Conservation (phyloP, 2,113 vertebrate genomes). For the Syngnathus floridae region DNA sequence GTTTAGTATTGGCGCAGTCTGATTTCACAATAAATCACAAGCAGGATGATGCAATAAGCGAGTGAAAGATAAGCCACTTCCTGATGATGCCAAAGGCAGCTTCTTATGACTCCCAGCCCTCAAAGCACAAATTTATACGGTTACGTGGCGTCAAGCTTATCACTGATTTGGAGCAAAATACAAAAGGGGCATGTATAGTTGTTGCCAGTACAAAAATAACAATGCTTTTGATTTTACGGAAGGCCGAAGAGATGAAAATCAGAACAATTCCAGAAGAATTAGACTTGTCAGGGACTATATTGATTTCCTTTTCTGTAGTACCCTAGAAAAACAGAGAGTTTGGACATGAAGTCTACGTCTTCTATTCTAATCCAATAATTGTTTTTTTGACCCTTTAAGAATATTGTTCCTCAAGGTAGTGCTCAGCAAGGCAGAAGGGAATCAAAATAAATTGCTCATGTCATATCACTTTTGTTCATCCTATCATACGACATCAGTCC, state of each 20-base stretch:
- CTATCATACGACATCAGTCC: too few species aligned
- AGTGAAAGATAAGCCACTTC: background rate
- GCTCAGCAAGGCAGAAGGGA: too few species aligned
- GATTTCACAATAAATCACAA: background rate
- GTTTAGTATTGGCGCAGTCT: background rate
- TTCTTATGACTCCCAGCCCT: background rate
- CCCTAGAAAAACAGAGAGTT: too few species aligned
- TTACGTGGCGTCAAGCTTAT: background rate
- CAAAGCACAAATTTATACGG: background rate
- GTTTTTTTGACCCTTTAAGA: too few species aligned
- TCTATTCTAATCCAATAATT: too few species aligned
- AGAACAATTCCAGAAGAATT: background rate
- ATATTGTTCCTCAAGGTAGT: too few species aligned
- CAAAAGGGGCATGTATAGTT: background rate
- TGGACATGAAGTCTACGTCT: too few species aligned
- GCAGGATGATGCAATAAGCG: background rate
- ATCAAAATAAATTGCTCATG: too few species aligned
- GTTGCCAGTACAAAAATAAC: background rate
- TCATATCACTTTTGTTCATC: too few species aligned
- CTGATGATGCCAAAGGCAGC: background rate
- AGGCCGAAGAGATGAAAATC: background rate
- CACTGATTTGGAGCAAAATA: background rate
- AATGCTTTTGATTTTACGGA: background rate
- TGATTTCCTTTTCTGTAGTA: too few species aligned
- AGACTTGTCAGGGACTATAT: background rate